Evolutionary conservation across 92 coral and sea anemone genomes (phyloP), one percentile per base, ranked within the genome.

Genomic region (Siderastrea radians): DNA sequence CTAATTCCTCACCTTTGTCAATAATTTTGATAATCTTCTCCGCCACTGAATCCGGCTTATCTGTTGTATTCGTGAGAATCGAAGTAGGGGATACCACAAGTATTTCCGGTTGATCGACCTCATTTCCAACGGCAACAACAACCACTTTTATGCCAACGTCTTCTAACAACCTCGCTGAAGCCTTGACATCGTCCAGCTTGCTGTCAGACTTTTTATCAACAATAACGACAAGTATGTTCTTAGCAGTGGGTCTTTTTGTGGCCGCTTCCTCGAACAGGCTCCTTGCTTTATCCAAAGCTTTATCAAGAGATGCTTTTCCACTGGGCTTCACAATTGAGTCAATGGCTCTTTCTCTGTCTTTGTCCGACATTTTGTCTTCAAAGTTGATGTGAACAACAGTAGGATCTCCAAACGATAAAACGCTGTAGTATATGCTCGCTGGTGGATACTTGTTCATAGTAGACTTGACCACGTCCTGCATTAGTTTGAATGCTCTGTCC

Each of bases 401-500:
- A 4, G 81, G 49, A 7, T 92, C 73, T 80, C 96, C 95, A 64
- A 95, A 95, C 46, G 94, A 84, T 0, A 95, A 64, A 61, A 95
- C 83, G 50, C 96, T 84, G 75, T 93, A 90, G 63, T 82, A 90
- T 51, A 95, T 71, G 49, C 80, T 89, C 4, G 86, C 82, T 16
- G 94, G 68, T 43, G 96, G 97, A 78, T 95, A 93, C 12, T 93
- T 93, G 88, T 93, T 95, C 81, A 97, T 86, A 17, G 93, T 76
- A 48, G 88, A 86, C 79, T 95, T 92, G 76, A 94, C 90, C 51
- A 93, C 85, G 80, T 92, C 94, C 86, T 95, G 95, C 93, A 97
- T 90, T 58, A 80, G 86, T 53, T 75, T 78, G 70, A 90, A 90
- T 15, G 89, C 85, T 57, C 89, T 81, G 74, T 82, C 91, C 10